Conservation (phyloP, 1,140 invertebrate genomes). For the Zaprionus gabonicus region DNA sequence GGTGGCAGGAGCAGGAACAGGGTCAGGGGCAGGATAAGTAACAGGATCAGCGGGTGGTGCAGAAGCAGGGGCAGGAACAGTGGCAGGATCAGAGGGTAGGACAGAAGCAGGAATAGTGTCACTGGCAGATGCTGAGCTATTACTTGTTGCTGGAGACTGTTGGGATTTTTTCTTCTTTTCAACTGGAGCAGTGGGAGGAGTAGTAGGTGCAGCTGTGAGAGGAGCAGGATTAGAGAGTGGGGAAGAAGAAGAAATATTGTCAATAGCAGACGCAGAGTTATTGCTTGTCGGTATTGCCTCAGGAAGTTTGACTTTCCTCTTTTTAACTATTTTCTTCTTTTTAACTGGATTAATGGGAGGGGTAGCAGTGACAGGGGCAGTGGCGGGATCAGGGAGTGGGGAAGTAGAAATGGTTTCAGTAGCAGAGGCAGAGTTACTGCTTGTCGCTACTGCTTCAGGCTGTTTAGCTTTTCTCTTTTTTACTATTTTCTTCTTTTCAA, state of each 20-base stretch:
- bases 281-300: background rate
- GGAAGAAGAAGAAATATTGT: background rate
- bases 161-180: background rate
- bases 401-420: background rate
- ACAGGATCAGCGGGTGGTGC: background rate
- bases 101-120: background rate
- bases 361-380: background rate
- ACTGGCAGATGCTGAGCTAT: background rate
- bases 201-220: background rate
- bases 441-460: background rate
- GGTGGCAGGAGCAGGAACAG: background rate
- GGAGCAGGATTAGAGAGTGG: background rate
- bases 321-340: background rate
- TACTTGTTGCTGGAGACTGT: background rate
- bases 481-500: background rate
- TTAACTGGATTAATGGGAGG: background rate
- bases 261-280: background rate
- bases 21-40: background rate
- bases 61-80: background rate
- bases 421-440: background rate
- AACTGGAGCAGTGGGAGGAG: background rate
- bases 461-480: background rate
- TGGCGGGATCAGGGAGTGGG: conserved; percentile 3
- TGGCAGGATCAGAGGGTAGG: background rate
- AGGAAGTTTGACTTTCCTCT: background rate